These are phyloP conservation scores for Lissonota sp. DNA, from an alignment of 2,888 invertebrate species.

Conservation along the genomic window DNA sequence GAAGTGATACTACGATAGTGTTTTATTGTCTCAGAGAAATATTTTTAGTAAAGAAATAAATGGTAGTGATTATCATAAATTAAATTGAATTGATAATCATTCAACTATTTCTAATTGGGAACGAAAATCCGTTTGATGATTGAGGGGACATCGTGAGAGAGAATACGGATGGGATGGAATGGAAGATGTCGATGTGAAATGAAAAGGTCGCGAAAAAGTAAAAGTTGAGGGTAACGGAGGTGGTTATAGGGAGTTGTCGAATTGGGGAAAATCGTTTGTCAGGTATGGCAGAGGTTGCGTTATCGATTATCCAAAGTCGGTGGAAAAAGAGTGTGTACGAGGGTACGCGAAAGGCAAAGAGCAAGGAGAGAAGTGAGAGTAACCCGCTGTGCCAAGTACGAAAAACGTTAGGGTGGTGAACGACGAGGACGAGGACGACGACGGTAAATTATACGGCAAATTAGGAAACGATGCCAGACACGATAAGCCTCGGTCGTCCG, in stretches of 20 bases:
- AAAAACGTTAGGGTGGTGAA: slow-evolving; percentile 52
- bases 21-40: too few species aligned
- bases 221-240: slow-evolving; percentile 9
- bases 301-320: slow-evolving; percentile 54
- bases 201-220: background rate
- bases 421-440: slow-evolving; percentile 41
- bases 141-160: too few species aligned
- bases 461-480: slow-evolving; percentile 65
- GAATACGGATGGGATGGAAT: too few species aligned
- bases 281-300: slow-evolving; percentile 14
- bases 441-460: slow-evolving; percentile 64
- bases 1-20: too few species aligned
- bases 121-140: too few species aligned
- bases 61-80: too few species aligned
- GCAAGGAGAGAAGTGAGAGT: slow-evolving; percentile 48
- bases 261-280: slow-evolving; percentile 41
- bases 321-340: slow-evolving; percentile 24
- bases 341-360: slow-evolving; percentile 35
- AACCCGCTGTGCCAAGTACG: slow-evolving; percentile 63
- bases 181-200: too few species aligned
- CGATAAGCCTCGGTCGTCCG: slow-evolving; percentile 62
- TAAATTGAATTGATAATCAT: too few species aligned
- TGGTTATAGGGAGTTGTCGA: slow-evolving; percentile 43
- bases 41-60: too few species aligned
- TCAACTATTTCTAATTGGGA: too few species aligned